Percentiles rank a stretch among this genome's conserved stretches.
These are phyloP conservation scores for Thyatira batis DNA, from an alignment of 2,888 invertebrate species.

Conservation along the genomic window DNA sequence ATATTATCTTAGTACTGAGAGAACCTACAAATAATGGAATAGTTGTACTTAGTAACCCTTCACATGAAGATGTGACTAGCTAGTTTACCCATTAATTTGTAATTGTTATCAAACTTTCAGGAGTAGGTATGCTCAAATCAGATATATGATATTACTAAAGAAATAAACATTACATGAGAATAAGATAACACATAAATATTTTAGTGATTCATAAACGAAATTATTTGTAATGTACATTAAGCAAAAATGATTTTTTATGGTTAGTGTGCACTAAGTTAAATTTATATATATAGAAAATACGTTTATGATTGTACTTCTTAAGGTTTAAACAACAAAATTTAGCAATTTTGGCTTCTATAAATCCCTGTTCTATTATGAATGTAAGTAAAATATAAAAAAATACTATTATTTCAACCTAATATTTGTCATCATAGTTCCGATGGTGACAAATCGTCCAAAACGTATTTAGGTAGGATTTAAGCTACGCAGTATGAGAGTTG, in stretches of 20 bases:
- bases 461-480: slow-evolving; percentile 63
- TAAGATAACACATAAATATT: slow-evolving; percentile 37
- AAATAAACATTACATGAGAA: slow-evolving; percentile 38
- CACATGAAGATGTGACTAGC: too few species aligned
- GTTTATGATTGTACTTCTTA: slow-evolving; percentile 48
- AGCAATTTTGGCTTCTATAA: slow-evolving; percentile 50
- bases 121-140: slow-evolving; percentile 59
- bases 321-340: slow-evolving; percentile 40
- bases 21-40: too few species aligned
- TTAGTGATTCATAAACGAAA: slow-evolving; percentile 60
- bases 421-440: not conserved
- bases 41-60: too few species aligned
- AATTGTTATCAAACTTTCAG: slow-evolving; percentile 32
- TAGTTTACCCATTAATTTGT: slow-evolving; percentile 10
- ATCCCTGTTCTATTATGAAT: slow-evolving; percentile 35
- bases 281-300: slow-evolving; percentile 42
- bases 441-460: slow-evolving; percentile 67
- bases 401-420: not conserved
- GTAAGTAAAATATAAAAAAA: not conserved
- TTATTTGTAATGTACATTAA: slow-evolving; percentile 82
- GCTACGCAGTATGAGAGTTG: slow-evolving; percentile 70
- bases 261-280: slow-evolving; percentile 67
- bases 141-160: slow-evolving; percentile 35
- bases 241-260: slow-evolving; percentile 83
- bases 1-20: too few species aligned